Percentiles rank a stretch among this genome's conserved stretches.
phyloP scores from a whole-genome alignment of 2,113 vertebrate species.

The Sapayoa aenigma region DNA sequence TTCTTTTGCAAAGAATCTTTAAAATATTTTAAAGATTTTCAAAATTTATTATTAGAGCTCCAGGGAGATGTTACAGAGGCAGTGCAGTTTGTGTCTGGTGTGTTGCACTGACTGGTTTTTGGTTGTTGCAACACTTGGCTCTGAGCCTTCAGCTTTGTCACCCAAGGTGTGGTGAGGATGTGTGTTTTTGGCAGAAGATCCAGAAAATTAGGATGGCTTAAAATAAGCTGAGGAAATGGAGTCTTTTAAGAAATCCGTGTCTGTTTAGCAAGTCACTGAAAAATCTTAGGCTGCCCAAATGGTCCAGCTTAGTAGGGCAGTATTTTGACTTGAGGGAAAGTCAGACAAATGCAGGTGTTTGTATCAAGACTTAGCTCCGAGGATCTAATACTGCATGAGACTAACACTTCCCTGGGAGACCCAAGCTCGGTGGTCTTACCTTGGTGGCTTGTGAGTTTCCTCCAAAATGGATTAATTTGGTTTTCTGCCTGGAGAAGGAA shows the following conservation, averaged over 20 bases:
- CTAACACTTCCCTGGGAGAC: rapidly evolving
- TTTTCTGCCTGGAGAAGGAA: neutral
- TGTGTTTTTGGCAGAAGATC: neutral
- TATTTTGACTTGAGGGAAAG: neutral
- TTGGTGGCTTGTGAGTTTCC: neutral
- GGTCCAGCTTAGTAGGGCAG: neutral
- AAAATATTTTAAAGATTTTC: neutral
- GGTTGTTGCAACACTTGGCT: neutral
- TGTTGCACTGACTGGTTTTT: neutral
- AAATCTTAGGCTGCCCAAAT: neutral
- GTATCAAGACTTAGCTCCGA: neutral
- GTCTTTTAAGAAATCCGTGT: neutral
- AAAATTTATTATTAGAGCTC: neutral
- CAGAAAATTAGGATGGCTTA: neutral
- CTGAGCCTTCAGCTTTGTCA: neutral
- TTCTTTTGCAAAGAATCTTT: neutral
- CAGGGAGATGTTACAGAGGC: neutral
- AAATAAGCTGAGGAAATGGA: neutral
- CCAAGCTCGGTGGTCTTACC: neutral
- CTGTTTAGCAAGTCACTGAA: neutral
- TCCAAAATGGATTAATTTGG: neutral
- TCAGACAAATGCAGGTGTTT: neutral
- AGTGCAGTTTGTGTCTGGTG: neutral
- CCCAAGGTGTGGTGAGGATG: conserved; percentile 22
- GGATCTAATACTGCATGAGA: neutral